Conservation (phyloP, 2,888 invertebrate genomes). For the Clistopyga incitator region DNA sequence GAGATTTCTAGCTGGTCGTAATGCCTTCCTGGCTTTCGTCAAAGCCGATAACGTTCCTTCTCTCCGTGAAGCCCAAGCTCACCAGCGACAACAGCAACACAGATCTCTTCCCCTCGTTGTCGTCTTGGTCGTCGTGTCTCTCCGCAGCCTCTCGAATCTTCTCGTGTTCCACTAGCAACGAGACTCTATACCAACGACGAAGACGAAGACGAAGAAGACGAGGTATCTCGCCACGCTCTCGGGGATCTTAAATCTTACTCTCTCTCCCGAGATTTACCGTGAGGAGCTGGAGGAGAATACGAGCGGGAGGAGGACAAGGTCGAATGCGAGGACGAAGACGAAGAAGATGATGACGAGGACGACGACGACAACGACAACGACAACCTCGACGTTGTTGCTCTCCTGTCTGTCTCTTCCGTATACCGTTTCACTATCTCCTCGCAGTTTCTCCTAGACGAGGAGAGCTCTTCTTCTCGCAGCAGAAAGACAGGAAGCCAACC, state of each 20-base stretch:
- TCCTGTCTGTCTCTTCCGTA: conserved; percentile 24
- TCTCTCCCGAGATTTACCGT: conserved; percentile 57
- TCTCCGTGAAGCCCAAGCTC: conserved; percentile 24
- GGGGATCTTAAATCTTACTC: conserved; percentile 64
- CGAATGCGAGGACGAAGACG: not conserved
- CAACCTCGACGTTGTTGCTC: conserved; percentile 32
- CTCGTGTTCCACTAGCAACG: conserved; percentile 35
- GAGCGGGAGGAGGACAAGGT: not conserved
- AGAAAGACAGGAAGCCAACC: conserved; percentile 1
- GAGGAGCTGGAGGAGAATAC: conserved; percentile 15
- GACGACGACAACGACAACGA: conserved; percentile 23
- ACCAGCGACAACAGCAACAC: conserved; percentile 31
- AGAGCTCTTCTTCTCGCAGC: conserved; percentile 11
- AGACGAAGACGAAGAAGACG: conserved; percentile 45
- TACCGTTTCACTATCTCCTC: conserved; percentile 29
- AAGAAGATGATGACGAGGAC: conserved; percentile 18
- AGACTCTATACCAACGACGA: too few relatives aligned
- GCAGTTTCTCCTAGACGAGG: not conserved
- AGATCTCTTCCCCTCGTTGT: conserved; percentile 17
- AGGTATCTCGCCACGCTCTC: conserved; percentile 60
- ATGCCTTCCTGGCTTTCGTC: conserved; percentile 70
- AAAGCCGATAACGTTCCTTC: conserved; percentile 68
- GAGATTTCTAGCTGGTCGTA: conserved; percentile 51
- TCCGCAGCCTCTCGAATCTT: conserved; percentile 28
- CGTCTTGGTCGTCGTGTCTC: conserved; percentile 17